Base-by-base conservation (phyloP, 1,140 invertebrate species). In the Panagrolaimus sp. region DNA sequence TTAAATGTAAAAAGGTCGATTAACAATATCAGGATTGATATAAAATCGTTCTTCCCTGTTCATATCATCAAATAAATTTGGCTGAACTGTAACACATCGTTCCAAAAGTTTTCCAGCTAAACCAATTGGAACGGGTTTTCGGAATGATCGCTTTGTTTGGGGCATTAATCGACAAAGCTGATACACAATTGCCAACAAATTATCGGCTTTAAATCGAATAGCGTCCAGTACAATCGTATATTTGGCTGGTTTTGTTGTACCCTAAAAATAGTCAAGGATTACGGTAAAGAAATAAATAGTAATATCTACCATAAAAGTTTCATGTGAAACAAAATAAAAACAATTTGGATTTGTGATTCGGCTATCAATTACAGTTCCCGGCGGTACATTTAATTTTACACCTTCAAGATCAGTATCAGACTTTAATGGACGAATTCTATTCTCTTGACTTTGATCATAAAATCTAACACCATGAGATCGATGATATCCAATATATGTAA, bases 71-170 rank as follows among this genome's bases (percentile, higher is more conserved):
- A 38, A 38, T 38, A 38, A 38, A 38, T 31, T 42, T 65, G 31
- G 63, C 43, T 14, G 20, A 47, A 57, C 0, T 20, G 8, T 14
- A n/a, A 47, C 20, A 53, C 62, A n/a, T 46, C n/a, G 43, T 63
- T 47, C 57, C 44, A 57, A 14, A 43, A 69, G 38, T 45, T 63
- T 64, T 69, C n/a, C 8, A 47, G 38, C 23, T 64, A 64, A 57
- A 4, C 20, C 51, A 27, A 57, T n/a, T 2, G 51, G 51, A 11
- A 16, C 20, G 4, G 51, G 51, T 27, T 8, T 0, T 57, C 51
- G 51, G 27, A 57, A 9, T 27, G 51, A 27, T 20, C 20, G 27
- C 1, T 23, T 57, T 20, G 20, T 25, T 20, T 27, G 51, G 2
- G 51, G 51, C 9, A 27, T 27, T 16, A 57, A 11, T 11, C 51